Percentiles rank a stretch among this genome's conserved stretches.
phyloP scores from a whole-genome alignment of 2,888 invertebrate species.

The Keiferia lycopersicella region DNA sequence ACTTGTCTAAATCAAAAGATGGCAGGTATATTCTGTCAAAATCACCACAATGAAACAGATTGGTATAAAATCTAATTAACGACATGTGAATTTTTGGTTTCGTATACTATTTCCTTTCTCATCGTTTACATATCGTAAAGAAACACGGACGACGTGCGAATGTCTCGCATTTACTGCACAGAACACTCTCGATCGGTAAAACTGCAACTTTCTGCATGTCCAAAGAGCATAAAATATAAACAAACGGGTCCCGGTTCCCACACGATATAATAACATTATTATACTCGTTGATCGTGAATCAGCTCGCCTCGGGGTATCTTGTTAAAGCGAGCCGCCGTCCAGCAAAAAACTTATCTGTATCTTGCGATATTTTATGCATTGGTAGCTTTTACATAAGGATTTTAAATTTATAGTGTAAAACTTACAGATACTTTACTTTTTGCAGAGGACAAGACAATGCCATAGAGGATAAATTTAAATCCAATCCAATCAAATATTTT shows the following conservation, averaged over 20 bases:
- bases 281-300: constrained; percentile 20
- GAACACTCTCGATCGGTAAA: background rate
- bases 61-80: no score
- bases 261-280: constrained; percentile 25
- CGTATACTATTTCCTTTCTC: no score
- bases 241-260: constrained; percentile 23
- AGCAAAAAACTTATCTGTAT: constrained; percentile 14
- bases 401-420: no score
- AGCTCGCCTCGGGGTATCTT: constrained; percentile 18
- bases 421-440: no score
- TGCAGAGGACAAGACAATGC: no score
- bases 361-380: constrained; percentile 18
- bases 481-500: no score
- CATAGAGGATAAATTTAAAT: no score
- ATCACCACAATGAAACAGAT: no score
- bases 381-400: constrained; percentile 2
- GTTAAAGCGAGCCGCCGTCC: constrained; percentile 13
- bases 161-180: background rate
- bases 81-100: no score
- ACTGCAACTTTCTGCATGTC: constrained; percentile 13
- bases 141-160: background rate
- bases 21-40: no score
- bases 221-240: constrained; percentile 9
- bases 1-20: background rate
- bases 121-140: background rate